Base-by-base conservation (phyloP, 2,113 vertebrate genomes). In the Menidia beryllina region DNA sequence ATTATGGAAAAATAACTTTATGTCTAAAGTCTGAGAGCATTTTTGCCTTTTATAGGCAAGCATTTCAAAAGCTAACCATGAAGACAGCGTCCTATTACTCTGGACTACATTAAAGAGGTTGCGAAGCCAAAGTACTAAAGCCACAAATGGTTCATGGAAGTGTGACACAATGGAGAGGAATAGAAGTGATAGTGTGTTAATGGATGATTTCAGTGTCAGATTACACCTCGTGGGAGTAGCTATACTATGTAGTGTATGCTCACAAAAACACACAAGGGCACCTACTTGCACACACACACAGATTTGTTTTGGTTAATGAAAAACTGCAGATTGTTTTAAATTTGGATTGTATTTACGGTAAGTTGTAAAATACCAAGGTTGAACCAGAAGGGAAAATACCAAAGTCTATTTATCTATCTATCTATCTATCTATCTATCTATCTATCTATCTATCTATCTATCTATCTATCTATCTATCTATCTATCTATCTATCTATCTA, bases 141-240 rank as follows among this genome's bases (percentile, higher is more conserved):
- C 79, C 81, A 72, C 84, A 84, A 89, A 90, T 85, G 86, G 77
- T 62, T 83, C 69, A 13, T 67, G 71, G 83, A 89, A 80, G 86
- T 85, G 86, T 77, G 82, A 86, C 86, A 87, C 83, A 61, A 64
- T 24, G 1, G 72, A 80, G 79, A 87, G 86, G 73, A 88, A 91
- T 85, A 82, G 84, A 84, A 59, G 77, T 77, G 73, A 88, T 86
- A 77, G 79, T 82, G 86, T 86, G 86, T 89, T 88, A 88, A 91
- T 90, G 84, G 87, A 88, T 52, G 43, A 73, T 85, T 88, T 87
- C 80, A 83, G 88, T 75, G 83, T 90, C 62, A 9, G 66, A 78
- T 89, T 89, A 83, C 90, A 60, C 67, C 71, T 84, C 87, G 45
- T 64, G 73, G 77, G 83, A 83, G 76, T 51, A 72, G 64, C 77